A percentile compares a stretch with the other conserved stretches of the same genome.
Evolutionary conservation across 1,140 invertebrate species (phyloP).

Genomic region (Helicoverpa zea): DNA sequence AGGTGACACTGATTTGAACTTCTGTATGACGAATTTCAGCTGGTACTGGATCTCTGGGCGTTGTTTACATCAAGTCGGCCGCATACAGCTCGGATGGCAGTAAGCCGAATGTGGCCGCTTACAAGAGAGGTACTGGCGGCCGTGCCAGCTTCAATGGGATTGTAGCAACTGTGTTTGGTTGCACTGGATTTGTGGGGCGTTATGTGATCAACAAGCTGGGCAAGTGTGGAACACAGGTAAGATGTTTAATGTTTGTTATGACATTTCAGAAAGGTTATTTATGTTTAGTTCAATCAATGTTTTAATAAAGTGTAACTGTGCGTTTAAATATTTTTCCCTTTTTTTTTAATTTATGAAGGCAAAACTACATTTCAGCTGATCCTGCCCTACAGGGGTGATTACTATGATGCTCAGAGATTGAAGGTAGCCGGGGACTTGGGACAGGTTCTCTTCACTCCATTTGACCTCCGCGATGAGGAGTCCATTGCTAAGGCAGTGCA

Average conservation of each 20-base stretch:
- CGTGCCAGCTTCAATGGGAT: slow-evolving; percentile 98
- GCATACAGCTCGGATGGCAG: slow-evolving; percentile 73
- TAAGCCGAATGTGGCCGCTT: slow-evolving; percentile 76
- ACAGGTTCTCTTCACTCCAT: slow-evolving; percentile 97
- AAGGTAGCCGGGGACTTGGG: slow-evolving; percentile 98
- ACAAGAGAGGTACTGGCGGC: slow-evolving; percentile 96
- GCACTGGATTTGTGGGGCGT: slow-evolving; percentile 94
- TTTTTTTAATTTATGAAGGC: too few relatives aligned
- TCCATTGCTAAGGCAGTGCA: slow-evolving; percentile 95
- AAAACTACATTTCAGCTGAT: slow-evolving; percentile 91
- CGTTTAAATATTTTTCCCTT: neutral
- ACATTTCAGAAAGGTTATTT: neutral
- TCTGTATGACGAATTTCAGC: slow-evolving; percentile 63
- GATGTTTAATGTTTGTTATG: neutral
- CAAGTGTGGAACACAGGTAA: slow-evolving; percentile 94
- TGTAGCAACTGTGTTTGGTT: slow-evolving; percentile 99
- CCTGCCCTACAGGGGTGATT: slow-evolving; percentile 96
- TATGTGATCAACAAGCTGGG: slow-evolving; percentile 96
- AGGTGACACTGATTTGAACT: slow-evolving; percentile 14
- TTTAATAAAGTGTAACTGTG: neutral
- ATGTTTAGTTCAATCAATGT: too few relatives aligned
- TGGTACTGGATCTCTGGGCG: slow-evolving; percentile 73
- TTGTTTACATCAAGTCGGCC: slow-evolving; percentile 79
- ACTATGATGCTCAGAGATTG: slow-evolving; percentile 91
- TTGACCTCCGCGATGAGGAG: slow-evolving; percentile 95